Conservation (phyloP, 2,797 vertebrate genomes). For the Sardinella longiceps region DNA sequence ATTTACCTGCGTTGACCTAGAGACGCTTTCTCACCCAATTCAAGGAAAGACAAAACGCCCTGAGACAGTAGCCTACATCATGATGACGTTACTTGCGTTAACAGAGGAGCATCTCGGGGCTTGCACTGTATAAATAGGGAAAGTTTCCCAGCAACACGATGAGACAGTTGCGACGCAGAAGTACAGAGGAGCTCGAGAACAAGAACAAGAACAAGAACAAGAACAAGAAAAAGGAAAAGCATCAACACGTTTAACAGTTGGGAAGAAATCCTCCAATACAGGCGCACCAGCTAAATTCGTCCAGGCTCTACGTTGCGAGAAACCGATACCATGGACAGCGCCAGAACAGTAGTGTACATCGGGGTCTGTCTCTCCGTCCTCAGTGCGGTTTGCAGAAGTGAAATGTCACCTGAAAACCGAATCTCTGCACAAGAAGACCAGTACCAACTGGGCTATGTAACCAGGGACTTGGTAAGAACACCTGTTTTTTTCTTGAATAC, state of each 20-base stretch:
- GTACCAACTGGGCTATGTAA: slow-evolving; percentile 44
- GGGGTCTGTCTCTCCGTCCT: slow-evolving; percentile 69
- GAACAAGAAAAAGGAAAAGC: not conserved
- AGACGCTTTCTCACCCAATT: slow-evolving; percentile 39
- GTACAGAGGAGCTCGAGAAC: not conserved
- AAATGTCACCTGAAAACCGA: slow-evolving; percentile 63
- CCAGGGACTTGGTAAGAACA: slow-evolving; percentile 61
- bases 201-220: not conserved
- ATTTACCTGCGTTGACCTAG: slow-evolving; percentile 39
- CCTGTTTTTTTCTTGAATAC: not conserved
- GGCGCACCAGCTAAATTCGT: not conserved
- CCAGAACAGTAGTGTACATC: slow-evolving; percentile 64
- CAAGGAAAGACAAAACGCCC: slow-evolving; percentile 35
- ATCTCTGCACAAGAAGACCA: slow-evolving; percentile 54
- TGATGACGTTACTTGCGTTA: slow-evolving; percentile 53
- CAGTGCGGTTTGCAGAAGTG: slow-evolving; percentile 64
- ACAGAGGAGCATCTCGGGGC: slow-evolving; percentile 37
- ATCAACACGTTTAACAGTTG: not conserved
- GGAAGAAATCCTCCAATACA: not conserved
- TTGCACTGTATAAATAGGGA: slow-evolving; percentile 58
- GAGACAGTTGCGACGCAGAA: slow-evolving; percentile 38
- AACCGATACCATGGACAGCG: slow-evolving; percentile 68
- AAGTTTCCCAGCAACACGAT: slow-evolving; percentile 52
- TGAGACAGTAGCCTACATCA: slow-evolving; percentile 33
- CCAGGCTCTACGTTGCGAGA: not conserved